Conservation (phyloP, 2,113 vertebrate genomes). For the Lichenostomus cassidix region DNA sequence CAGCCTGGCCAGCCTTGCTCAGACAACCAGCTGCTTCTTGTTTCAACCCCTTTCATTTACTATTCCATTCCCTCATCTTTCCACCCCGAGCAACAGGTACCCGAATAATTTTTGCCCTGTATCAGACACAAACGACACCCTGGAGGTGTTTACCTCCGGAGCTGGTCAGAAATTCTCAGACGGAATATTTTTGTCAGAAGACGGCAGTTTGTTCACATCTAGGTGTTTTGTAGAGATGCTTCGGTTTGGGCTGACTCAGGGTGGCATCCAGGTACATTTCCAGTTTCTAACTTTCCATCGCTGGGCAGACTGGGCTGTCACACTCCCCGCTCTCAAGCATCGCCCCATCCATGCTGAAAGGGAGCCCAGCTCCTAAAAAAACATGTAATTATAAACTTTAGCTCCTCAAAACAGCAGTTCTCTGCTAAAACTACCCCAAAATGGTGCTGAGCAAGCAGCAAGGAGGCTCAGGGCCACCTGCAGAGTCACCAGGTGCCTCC, state of each 20-base stretch:
- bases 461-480: background rate
- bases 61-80: constrained; percentile 41
- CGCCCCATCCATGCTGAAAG: background rate
- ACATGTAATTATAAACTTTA: background rate
- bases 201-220: background rate
- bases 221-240: constrained; percentile 19
- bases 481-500: background rate
- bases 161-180: constrained; percentile 49
- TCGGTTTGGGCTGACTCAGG: background rate
- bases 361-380: background rate
- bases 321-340: background rate
- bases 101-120: background rate
- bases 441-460: background rate
- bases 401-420: background rate
- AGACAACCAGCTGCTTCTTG: background rate
- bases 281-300: background rate
- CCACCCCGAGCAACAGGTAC: background rate
- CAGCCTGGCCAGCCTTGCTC: background rate
- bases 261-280: constrained; percentile 45
- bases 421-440: background rate
- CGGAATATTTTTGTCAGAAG: constrained; percentile 53
- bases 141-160: constrained; percentile 27
- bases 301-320: background rate
- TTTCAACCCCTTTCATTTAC: background rate
- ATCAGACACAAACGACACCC: constrained; percentile 4